Evolutionary conservation across 2,888 invertebrate species (phyloP).

Genomic region (Caenorhabditis drosophilae): DNA sequence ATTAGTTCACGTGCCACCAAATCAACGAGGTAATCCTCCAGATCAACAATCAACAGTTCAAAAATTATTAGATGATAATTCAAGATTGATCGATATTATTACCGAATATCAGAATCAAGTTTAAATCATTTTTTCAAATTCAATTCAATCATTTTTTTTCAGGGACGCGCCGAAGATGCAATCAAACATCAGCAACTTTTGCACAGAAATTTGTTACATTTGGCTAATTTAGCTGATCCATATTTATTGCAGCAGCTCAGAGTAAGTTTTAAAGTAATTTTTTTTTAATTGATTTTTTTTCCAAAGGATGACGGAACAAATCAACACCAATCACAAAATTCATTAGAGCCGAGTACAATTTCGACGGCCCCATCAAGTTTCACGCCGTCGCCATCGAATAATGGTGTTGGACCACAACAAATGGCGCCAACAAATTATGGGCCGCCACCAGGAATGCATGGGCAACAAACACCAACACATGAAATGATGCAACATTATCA

Average conservation of each 20-base stretch:
- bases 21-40: constrained; percentile 16
- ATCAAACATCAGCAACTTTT: constrained; percentile 83
- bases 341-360: neutral
- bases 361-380: neutral
- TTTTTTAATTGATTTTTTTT: too few species aligned
- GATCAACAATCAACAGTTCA: constrained; percentile 54
- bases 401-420: neutral
- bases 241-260: constrained; percentile 42
- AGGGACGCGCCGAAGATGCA: constrained; percentile 49
- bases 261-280: constrained; percentile 1
- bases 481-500: constrained; percentile 5
- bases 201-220: constrained; percentile 91
- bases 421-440: constrained; percentile 11
- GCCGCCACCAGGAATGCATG: constrained; percentile 8
- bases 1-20: constrained; percentile 28
- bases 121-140: neutral
- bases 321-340: neutral
- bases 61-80: constrained; percentile 88
- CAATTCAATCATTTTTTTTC: constrained; percentile 5
- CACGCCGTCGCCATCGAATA: neutral
- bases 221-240: constrained; percentile 90
- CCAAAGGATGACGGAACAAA: too few species aligned
- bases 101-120: constrained; percentile 85
- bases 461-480: constrained; percentile 13
- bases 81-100: constrained; percentile 92